Evolutionary conservation across 2,113 vertebrate genomes (phyloP).

Genomic region (Damaliscus lunatus): DNA sequence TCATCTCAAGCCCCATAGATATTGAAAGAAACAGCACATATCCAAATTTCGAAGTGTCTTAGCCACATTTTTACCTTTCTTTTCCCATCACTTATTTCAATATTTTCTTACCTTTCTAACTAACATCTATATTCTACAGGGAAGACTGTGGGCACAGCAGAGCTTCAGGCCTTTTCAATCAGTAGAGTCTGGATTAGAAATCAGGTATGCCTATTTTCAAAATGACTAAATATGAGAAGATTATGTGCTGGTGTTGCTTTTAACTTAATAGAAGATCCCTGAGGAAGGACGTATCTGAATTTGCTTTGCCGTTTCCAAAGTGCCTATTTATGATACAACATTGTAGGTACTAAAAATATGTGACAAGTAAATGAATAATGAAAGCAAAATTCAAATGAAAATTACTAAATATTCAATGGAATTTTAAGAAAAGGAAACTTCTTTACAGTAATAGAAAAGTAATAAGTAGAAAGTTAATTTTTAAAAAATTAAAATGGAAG

Average conservation of each 20-base stretch:
- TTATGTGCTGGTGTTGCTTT: background rate
- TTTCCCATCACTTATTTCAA: slow-evolving; percentile 21
- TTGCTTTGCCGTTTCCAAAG: background rate
- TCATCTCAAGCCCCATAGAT: background rate
- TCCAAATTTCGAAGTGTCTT: slow-evolving; percentile 22
- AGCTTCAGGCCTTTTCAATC: background rate
- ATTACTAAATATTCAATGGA: background rate
- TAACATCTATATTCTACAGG: background rate
- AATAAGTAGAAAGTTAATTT: background rate
- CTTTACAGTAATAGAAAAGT: background rate
- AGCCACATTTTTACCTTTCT: slow-evolving; percentile 37
- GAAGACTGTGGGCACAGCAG: background rate
- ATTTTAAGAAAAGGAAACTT: background rate
- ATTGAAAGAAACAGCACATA: slow-evolving; percentile 1
- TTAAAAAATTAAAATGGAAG: slow-evolving; percentile 16
- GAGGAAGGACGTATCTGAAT: background rate
- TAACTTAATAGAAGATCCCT: background rate
- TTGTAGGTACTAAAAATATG: background rate
- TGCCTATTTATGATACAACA: background rate
- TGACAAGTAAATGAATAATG: background rate
- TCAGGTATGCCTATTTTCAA: slow-evolving; percentile 1
- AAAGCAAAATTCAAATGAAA: slow-evolving; percentile 28
- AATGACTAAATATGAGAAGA: background rate
- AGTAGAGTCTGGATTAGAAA: background rate
- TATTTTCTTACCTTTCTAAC: slow-evolving; percentile 46